phyloP scores from a whole-genome alignment of 2,888 invertebrate genomes.

The Polymixis lichenea region DNA sequence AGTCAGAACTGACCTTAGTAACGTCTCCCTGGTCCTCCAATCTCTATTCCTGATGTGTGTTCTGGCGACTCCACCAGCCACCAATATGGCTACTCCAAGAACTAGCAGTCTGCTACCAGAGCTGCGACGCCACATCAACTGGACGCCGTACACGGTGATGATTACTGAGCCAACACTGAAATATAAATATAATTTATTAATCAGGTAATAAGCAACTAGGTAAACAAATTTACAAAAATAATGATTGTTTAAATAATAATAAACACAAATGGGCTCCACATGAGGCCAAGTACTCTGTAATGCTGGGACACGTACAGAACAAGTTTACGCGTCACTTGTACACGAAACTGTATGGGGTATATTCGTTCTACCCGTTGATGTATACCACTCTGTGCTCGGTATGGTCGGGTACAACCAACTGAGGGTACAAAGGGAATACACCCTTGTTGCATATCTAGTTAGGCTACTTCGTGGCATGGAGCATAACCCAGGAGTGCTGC shows the following conservation, averaged over 20 bases:
- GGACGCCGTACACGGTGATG: slow-evolving; percentile 94
- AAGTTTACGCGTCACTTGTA: too few species aligned
- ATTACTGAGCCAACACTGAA: slow-evolving; percentile 95
- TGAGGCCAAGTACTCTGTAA: too few species aligned
- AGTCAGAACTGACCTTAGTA: slow-evolving; percentile 91
- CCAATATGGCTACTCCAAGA: slow-evolving; percentile 89
- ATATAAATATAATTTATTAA: background rate
- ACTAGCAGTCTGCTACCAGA: slow-evolving; percentile 85
- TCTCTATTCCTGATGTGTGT: slow-evolving; percentile 93
- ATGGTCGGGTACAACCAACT: too few species aligned
- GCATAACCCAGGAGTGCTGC: too few species aligned
- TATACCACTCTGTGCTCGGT: too few species aligned
- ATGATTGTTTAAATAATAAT: background rate
- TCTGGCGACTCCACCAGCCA: slow-evolving; percentile 92
- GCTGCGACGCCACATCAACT: slow-evolving; percentile 91
- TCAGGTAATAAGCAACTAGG: background rate
- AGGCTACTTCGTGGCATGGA: too few species aligned
- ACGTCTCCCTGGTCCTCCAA: slow-evolving; percentile 94
- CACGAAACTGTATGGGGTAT: too few species aligned
- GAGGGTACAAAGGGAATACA: too few species aligned
- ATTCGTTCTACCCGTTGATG: too few species aligned
- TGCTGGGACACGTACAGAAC: too few species aligned
- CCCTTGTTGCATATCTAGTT: too few species aligned
- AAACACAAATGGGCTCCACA: too few species aligned
- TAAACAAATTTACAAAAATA: background rate